Percentiles rank a stretch among this genome's conserved stretches.
Evolutionary conservation across 2,888 invertebrate species (phyloP).

Genomic region (Tethea ocularis): DNA sequence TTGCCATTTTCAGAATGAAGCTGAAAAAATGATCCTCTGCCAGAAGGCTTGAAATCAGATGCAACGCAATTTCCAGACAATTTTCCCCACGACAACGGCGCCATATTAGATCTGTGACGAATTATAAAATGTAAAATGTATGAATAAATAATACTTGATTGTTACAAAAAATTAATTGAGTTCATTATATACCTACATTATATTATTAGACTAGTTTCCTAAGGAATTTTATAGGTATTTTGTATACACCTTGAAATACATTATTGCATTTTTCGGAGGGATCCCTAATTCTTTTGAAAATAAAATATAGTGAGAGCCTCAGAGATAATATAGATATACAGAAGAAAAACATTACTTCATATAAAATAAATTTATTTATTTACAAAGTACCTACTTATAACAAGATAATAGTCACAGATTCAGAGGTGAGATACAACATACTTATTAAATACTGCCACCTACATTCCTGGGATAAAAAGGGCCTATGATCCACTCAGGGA

Average conservation of each 20-base stretch:
- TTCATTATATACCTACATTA: background rate
- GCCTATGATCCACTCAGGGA: too few relatives aligned
- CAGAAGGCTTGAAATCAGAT: constrained; percentile 59
- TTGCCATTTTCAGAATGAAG: constrained; percentile 68
- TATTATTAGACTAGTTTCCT: too few relatives aligned
- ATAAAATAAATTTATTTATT: constrained; percentile 1
- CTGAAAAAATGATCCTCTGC: constrained; percentile 72
- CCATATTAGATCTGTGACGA: background rate
- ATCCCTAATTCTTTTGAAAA: background rate
- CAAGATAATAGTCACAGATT: background rate
- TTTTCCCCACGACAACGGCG: background rate
- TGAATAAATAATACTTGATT: background rate
- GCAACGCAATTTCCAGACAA: background rate
- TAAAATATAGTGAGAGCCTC: too few relatives aligned
- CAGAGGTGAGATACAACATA: too few relatives aligned
- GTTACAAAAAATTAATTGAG: background rate
- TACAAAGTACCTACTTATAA: background rate
- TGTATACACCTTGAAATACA: too few relatives aligned
- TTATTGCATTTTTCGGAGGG: too few relatives aligned
- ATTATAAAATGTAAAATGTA: background rate
- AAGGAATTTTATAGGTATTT: too few relatives aligned
- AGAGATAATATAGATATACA: background rate
- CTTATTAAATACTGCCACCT: too few relatives aligned
- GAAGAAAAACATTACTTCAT: background rate
- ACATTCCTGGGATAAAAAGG: too few relatives aligned